Base-by-base conservation (phyloP, 1,140 invertebrate species). In the Scaptomyza graminum region DNA sequence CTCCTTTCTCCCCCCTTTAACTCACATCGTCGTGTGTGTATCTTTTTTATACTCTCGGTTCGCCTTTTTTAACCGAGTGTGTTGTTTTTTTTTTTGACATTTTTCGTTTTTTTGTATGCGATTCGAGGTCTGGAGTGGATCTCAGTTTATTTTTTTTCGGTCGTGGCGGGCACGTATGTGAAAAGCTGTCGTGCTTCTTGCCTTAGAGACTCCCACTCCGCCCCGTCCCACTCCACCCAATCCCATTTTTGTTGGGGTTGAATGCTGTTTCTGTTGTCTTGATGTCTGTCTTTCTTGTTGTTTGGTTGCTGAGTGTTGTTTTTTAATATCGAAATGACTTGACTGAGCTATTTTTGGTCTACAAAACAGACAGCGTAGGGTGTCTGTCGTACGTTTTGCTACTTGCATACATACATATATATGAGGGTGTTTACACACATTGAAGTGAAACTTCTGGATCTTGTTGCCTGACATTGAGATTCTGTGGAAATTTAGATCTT, bases 291-390 rank as follows among this genome's bases (percentile, higher is more conserved):
- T 18, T 39, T 63, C 28, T 18, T 39, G 6, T 34, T 54, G n/a
- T n/a, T 41, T 41, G 31, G 49, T 13, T 55, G 46, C 41, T 68
- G 61, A 50, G 62, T 72, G 68, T 74, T 73, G 63, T 62, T 67
- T 73, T 74, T 73, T 76, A 73, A 73, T 76, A 73, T 73, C 74
- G 37, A 63, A 55, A 74, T 76, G 70, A 59, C 74, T 76, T 76
- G 64, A 75, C 73, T 75, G 73, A 75, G 73, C 67, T 75, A 75
- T 75, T 75, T 75, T 75, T 66, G 68, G 22, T 28, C 59, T 39
- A 51, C 52, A 34, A 37, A n/a, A n/a, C 31, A 55, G 41, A 43
- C 59, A 60, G 49, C 34, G 25, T 64, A 68, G 63, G 70, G 56
- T 61, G 64, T 50, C 28, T 39, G 28, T 31, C 28, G 28, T 41